Base-by-base conservation (phyloP, 2,113 vertebrate genomes). In the Spheniscus mendiculus region DNA sequence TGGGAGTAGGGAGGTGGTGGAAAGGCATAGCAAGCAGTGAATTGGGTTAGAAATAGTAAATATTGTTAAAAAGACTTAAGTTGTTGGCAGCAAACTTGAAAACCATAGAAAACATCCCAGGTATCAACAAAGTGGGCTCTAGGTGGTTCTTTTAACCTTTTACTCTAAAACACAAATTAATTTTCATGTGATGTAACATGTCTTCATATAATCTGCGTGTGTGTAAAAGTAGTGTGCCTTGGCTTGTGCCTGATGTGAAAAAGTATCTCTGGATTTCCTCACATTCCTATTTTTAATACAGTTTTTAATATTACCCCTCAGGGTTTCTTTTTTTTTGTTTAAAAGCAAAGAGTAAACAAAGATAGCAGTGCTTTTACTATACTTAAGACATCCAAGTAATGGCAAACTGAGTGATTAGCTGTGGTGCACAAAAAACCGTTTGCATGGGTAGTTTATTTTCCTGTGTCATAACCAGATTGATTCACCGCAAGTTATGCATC, bases 371-470 rank as follows among this genome's bases (percentile, higher is more conserved):
- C 72, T 17, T 69, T 83, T 91, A 52, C n/a, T 84, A 5, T 87
- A 42, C 20, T 67, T 42, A 47, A 56, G 61, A 30, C 44, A 72
- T 62, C 12, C 21, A 69, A 13, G 38, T 74, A 87, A 63, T n/a
- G 29, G 36, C 27, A 83, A 77, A 69, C 30, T 76, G 81, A 89
- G 56, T 52, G 36, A 34, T 56, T 87, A 62, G 66, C 61, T 62
- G 52, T 49, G 40, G 29, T 91, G 65, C n/a, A 30, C 66, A 19
- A 70, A 53, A 63, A 95, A 61, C 40, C 69, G n/a, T 83, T 88
- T 55, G 63, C 92, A 34, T 71, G 74, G 81, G 47, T 70, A 69
- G 67, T 82, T 94, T 93, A 36, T 95, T 95, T 94, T 84, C 36
- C 76, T 49, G 13, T 90, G 29, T 92, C 17, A 8, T 47, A 62